Evolutionary conservation across 2,113 vertebrate genomes (phyloP).

Genomic region (Ailuropoda melanoleuca): DNA sequence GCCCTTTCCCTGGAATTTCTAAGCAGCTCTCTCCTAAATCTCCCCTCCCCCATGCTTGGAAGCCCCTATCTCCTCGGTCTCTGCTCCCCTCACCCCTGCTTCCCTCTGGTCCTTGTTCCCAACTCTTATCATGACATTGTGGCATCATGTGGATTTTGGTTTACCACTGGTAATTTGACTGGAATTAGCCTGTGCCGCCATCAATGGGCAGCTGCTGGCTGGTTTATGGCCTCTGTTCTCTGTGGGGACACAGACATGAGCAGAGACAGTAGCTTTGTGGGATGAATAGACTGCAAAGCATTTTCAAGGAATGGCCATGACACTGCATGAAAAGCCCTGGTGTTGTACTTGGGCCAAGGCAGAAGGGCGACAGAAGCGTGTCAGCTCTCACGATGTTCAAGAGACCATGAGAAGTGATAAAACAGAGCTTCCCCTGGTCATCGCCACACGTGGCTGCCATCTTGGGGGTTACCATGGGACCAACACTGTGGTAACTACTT

Average conservation of each 20-base stretch:
- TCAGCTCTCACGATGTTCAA: background rate
- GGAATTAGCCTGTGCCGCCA: background rate
- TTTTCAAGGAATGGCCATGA: background rate
- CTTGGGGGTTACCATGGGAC: background rate
- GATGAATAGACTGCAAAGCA: background rate
- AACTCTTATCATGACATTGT: background rate
- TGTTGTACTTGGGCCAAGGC: background rate
- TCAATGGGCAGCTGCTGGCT: background rate
- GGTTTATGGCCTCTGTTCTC: background rate
- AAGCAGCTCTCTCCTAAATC: background rate
- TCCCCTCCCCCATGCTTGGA: background rate
- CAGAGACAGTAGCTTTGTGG: background rate
- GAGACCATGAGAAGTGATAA: background rate
- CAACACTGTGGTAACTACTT: background rate
- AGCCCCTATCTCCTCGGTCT: background rate
- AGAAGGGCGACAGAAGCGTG: background rate
- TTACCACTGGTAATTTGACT: constrained; percentile 30
- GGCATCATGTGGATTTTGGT: background rate
- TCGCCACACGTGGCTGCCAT: accelerated
- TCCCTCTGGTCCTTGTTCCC: background rate
- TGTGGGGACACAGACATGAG: background rate
- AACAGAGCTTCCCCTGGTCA: background rate
- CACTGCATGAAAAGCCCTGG: background rate
- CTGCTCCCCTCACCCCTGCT: background rate
- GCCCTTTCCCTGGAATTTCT: background rate